Evolutionary conservation across 1,140 invertebrate species (phyloP).

Genomic region (Tetramorium alpestre): DNA sequence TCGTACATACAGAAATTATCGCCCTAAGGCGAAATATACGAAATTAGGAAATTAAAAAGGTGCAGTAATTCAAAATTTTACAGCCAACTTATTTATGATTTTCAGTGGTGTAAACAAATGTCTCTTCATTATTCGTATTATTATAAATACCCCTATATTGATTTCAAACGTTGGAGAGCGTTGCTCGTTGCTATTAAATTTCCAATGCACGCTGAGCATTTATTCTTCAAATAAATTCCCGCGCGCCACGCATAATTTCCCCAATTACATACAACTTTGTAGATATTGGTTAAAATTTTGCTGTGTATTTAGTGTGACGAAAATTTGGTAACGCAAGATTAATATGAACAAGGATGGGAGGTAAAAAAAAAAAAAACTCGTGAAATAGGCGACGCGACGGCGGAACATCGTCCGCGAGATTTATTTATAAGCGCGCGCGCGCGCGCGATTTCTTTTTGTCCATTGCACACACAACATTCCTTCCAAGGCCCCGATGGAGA

Average conservation of each 20-base stretch:
- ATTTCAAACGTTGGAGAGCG: not conserved
- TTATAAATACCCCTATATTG: not conserved
- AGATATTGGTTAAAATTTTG: not conserved
- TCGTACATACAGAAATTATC: no score
- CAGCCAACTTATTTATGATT: not conserved
- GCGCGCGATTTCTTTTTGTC: conserved; percentile 55
- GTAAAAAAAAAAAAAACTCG: no score
- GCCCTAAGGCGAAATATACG: no score
- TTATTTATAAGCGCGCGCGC: conserved; percentile 45
- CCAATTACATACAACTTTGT: not conserved
- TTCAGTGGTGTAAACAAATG: not conserved
- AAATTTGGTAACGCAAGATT: not conserved
- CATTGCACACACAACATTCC: conserved; percentile 21
- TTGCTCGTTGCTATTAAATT: not conserved
- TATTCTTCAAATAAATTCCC: not conserved
- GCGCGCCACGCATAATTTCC: not conserved
- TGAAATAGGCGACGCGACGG: not conserved
- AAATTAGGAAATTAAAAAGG: no score
- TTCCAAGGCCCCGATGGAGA: conserved; percentile 49
- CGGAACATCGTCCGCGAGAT: conserved; percentile 39
- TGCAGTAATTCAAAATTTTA: not conserved
- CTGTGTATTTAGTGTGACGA: not conserved
- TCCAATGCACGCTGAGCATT: not conserved
- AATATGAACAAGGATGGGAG: not conserved
- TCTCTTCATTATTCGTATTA: not conserved